Percentiles rank a stretch among this genome's conserved stretches.
phyloP scores from a whole-genome alignment of 2,888 invertebrate genomes.

The Sthenelais limicola region DNA sequence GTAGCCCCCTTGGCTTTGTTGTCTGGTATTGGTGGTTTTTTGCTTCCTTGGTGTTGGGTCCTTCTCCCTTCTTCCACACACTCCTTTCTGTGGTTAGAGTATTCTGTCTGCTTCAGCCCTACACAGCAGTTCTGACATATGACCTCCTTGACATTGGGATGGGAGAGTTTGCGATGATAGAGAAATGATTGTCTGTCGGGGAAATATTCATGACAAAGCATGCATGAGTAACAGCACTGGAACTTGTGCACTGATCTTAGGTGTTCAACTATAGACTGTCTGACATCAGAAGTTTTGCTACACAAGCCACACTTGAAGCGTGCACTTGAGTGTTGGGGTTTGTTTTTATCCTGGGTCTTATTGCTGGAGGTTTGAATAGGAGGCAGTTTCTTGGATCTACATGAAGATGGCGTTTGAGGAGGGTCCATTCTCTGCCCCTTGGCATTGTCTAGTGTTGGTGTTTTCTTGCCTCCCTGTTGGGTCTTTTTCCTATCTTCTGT shows the following conservation, averaged over 20 bases:
- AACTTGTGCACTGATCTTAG: conserved; percentile 17
- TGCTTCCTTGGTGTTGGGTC: background rate
- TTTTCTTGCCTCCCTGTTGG: background rate
- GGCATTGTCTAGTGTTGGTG: background rate
- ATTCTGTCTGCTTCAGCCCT: conserved; percentile 8
- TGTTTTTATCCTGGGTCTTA: too few relatives aligned
- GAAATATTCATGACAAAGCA: background rate
- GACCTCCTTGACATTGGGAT: too few relatives aligned
- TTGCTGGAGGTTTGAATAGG: background rate
- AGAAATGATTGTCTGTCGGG: too few relatives aligned
- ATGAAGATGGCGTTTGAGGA: background rate
- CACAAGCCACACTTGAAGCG: background rate
- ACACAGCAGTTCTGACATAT: background rate
- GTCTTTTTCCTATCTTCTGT: background rate
- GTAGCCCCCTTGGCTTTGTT: too few relatives aligned
- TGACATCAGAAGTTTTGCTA: background rate
- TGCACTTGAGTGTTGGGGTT: background rate
- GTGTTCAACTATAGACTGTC: background rate
- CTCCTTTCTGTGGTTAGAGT: too few relatives aligned
- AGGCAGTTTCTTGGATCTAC: background rate
- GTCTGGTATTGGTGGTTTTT: background rate
- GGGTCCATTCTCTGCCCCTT: conserved; percentile 1
- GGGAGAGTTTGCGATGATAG: too few relatives aligned
- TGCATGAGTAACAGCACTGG: background rate
- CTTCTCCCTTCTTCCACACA: background rate